A percentile compares a stretch with the other conserved stretches of the same genome.
These are phyloP conservation scores for Lasioglossum pauxillum DNA, from an alignment of 2,888 invertebrate species.

Conservation along the genomic window DNA sequence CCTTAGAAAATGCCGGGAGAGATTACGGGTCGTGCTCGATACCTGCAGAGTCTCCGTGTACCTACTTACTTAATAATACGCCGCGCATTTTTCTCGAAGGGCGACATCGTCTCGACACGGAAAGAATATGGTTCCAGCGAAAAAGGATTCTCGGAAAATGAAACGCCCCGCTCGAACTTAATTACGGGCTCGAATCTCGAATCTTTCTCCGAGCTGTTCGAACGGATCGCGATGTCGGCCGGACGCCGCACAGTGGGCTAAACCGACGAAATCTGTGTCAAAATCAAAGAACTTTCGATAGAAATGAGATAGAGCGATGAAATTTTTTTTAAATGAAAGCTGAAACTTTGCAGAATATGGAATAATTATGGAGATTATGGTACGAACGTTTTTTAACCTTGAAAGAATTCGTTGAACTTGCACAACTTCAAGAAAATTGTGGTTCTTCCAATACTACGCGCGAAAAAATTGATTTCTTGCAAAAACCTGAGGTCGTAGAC, in stretches of 20 bases:
- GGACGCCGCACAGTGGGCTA: not conserved
- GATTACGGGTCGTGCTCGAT: slow-evolving; percentile 50
- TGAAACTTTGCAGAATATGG: too few relatives aligned
- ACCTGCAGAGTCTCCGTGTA: slow-evolving; percentile 22
- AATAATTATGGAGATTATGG: too few relatives aligned
- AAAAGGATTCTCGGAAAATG: not conserved
- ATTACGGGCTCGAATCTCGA: not conserved
- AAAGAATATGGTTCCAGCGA: slow-evolving; percentile 30
- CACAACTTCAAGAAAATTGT: too few relatives aligned
- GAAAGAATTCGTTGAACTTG: too few relatives aligned
- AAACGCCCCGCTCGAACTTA: slow-evolving; percentile 6
- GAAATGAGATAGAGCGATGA: too few relatives aligned
- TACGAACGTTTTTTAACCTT: too few relatives aligned
- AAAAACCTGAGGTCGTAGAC: too few relatives aligned
- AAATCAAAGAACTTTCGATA: too few relatives aligned
- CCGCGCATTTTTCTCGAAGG: slow-evolving; percentile 52
- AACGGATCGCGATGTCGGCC: not conserved
- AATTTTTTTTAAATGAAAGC: too few relatives aligned
- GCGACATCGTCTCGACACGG: slow-evolving; percentile 15
- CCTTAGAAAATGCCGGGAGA: slow-evolving; percentile 42
- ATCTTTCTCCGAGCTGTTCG: not conserved
- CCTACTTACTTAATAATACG: slow-evolving; percentile 55
- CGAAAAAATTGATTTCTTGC: too few relatives aligned
- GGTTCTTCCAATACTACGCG: too few relatives aligned
- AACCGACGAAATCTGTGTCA: too few relatives aligned